phyloP scores from a whole-genome alignment of 1,140 invertebrate genomes.

The Diabrotica undecimpunctata region DNA sequence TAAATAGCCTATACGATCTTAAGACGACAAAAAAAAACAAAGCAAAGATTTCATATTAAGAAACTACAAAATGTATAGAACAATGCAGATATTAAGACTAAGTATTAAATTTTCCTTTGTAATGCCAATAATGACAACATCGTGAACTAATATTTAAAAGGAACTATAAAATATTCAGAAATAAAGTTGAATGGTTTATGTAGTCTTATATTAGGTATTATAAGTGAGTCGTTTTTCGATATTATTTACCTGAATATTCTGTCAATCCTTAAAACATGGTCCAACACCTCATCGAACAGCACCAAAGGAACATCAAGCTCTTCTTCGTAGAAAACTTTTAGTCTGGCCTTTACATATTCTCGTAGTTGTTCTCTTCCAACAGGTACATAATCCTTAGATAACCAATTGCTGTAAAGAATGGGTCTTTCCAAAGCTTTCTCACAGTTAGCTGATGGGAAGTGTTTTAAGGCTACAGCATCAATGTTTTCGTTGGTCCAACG shows the following conservation, averaged over 20 bases:
- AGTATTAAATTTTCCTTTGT: too few relatives aligned
- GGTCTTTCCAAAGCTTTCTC: slow-evolving; percentile 84
- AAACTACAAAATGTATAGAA: too few relatives aligned
- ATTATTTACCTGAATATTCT: slow-evolving; percentile 67
- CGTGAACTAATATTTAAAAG: too few relatives aligned
- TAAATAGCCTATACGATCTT: too few relatives aligned
- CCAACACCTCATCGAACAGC: slow-evolving; percentile 97
- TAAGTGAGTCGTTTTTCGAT: not conserved
- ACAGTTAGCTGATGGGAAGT: slow-evolving; percentile 88
- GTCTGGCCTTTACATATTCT: slow-evolving; percentile 93
- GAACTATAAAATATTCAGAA: too few relatives aligned
- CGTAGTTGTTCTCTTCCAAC: slow-evolving; percentile 92
- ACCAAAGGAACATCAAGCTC: slow-evolving; percentile 97
- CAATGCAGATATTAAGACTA: too few relatives aligned
- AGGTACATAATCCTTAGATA: slow-evolving; percentile 97
- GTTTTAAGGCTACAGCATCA: slow-evolving; percentile 87
- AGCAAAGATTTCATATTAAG: too few relatives aligned
- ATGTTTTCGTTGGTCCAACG: slow-evolving; percentile 99
- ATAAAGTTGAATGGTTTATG: too few relatives aligned
- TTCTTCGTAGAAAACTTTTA: slow-evolving; percentile 99
- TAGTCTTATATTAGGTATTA: too few relatives aligned
- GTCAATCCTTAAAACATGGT: slow-evolving; percentile 97
- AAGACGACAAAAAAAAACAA: too few relatives aligned
- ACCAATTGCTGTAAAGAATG: slow-evolving; percentile 98
- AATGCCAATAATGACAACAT: too few relatives aligned